Percentiles rank a stretch among this genome's conserved stretches.
phyloP scores from a whole-genome alignment of 2,113 vertebrate genomes.

The Perognathus longimembris region DNA sequence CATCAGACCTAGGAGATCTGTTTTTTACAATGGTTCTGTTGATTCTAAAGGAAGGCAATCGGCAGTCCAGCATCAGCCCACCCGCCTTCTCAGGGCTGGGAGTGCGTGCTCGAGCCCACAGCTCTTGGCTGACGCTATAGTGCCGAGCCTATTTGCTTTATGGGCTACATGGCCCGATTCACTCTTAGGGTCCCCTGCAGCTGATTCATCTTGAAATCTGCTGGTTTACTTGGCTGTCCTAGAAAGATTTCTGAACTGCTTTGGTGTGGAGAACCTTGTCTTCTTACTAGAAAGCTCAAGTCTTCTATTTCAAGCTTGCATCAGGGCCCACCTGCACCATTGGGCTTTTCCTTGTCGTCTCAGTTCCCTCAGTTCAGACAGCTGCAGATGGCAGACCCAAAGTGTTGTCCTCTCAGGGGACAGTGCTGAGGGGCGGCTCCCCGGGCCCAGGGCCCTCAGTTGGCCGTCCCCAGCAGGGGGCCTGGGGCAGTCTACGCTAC shows the following conservation, averaged over 20 bases:
- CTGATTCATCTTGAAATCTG: not conserved
- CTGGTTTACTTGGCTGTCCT: not conserved
- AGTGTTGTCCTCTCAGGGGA: slow-evolving; percentile 54
- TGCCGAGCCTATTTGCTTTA: not conserved
- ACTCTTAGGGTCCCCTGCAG: not conserved
- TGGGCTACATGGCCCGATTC: not conserved
- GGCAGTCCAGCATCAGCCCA: not conserved
- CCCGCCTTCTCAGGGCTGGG: not conserved
- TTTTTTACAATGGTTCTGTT: not conserved
- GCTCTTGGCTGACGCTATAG: no score
- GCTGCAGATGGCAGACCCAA: slow-evolving; percentile 18
- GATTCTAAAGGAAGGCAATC: not conserved
- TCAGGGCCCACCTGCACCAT: slow-evolving; percentile 56
- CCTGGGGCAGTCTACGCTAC: no score
- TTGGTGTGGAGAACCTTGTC: not conserved
- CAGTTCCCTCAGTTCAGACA: slow-evolving; percentile 49
- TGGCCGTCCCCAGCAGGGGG: not conserved
- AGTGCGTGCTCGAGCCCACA: not conserved
- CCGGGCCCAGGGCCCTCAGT: not conserved
- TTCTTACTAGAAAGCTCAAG: slow-evolving; percentile 8
- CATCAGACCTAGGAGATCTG: not conserved
- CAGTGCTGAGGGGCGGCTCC: not conserved
- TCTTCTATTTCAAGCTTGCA: slow-evolving; percentile 27
- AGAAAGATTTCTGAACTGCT: slow-evolving; percentile 4
- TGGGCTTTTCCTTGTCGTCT: slow-evolving; percentile 26